Conservation (phyloP, 2,888 invertebrate genomes). For the Netelia inedita region DNA sequence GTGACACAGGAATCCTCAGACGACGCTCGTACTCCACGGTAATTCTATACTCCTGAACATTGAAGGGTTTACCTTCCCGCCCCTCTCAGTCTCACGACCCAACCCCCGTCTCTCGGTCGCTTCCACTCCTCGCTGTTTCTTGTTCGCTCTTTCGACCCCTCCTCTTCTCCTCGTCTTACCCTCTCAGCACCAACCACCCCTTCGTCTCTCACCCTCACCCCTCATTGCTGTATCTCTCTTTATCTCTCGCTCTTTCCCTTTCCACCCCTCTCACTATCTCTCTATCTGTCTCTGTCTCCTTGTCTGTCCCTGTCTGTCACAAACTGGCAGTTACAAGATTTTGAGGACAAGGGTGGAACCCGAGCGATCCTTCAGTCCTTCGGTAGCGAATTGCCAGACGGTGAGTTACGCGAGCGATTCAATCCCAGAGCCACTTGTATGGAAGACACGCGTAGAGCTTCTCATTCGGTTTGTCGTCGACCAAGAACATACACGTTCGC, state of each 20-base stretch:
- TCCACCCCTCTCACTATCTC: no score
- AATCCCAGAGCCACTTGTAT: constrained; percentile 33
- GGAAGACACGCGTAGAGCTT: constrained; percentile 17
- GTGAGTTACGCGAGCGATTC: constrained; percentile 60
- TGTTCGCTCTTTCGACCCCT: no score
- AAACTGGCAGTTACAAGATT: constrained; percentile 54
- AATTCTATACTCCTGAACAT: constrained; percentile 39
- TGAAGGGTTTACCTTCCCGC: constrained; percentile 21
- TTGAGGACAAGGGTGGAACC: constrained; percentile 43
- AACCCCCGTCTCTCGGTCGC: no score
- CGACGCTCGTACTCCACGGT: constrained; percentile 21
- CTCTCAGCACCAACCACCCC: no score
- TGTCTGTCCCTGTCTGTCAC: constrained; percentile 33
- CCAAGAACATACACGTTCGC: not conserved
- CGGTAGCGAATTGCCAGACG: constrained; percentile 59
- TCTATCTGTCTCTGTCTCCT: not conserved
- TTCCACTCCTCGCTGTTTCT: no score
- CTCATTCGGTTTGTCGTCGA: constrained; percentile 19
- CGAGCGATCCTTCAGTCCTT: constrained; percentile 43
- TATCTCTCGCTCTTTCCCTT: no score
- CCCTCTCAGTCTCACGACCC: no score
- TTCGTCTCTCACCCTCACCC: no score
- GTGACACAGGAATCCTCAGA: constrained; percentile 37
- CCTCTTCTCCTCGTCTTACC: no score
- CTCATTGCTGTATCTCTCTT: no score